Percentiles rank a stretch among this genome's conserved stretches.
Conservation (phyloP, 2,113 vertebrate species). For the Otolemur garnettii region DNA sequence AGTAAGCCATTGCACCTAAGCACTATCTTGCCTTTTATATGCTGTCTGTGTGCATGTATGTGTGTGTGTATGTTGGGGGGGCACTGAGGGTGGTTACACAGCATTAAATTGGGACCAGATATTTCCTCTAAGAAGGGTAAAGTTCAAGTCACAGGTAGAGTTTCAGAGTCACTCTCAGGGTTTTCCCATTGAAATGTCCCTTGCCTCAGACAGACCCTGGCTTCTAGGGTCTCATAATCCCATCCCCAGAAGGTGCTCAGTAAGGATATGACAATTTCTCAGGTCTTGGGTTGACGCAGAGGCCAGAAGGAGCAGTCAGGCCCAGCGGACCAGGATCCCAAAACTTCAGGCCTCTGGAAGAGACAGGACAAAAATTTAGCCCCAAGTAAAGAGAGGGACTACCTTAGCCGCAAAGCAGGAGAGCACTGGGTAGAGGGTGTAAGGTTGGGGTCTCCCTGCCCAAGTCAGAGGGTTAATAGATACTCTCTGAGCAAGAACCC, state of each 20-base stretch:
- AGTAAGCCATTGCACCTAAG: too few relatives aligned
- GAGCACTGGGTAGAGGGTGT: not conserved
- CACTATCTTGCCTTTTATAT: not conserved
- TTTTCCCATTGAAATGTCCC: not conserved
- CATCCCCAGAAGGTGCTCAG: not conserved
- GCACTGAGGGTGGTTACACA: not conserved
- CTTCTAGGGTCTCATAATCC: not conserved
- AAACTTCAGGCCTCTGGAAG: constrained; percentile 12
- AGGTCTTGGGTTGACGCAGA: not conserved
- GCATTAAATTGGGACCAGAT: constrained; percentile 1
- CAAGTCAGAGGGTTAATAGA: not conserved
- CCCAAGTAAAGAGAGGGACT: not conserved
- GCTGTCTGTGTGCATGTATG: not conserved
- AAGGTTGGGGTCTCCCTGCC: not conserved
- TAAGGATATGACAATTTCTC: not conserved
- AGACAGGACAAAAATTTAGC: constrained; percentile 6
- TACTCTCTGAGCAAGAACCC: not conserved
- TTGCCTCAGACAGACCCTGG: not conserved
- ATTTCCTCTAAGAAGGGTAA: not conserved
- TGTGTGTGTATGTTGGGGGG: not conserved
- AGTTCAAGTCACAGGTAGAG: not conserved
- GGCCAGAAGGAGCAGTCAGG: not conserved
- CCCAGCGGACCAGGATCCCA: not conserved
- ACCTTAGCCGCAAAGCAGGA: not conserved
- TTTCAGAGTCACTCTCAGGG: not conserved